Base-by-base conservation (phyloP, 2,888 invertebrate genomes). In the Scaptomyza parva region DNA sequence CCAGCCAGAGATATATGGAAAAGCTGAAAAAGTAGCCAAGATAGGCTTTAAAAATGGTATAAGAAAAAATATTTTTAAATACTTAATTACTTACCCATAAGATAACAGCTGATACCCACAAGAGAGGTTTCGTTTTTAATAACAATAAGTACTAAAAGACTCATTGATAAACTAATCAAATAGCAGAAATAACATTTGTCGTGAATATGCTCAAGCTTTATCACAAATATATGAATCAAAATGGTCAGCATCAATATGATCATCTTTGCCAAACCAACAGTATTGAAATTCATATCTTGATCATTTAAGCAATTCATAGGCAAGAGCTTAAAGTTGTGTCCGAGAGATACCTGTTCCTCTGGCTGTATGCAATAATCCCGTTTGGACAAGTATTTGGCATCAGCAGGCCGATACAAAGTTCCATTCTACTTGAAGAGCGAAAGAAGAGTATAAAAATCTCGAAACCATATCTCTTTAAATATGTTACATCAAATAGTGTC, bases 1-100 rank as follows among this genome's bases (percentile, higher is more conserved):
- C 96, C 83, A 96, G 93, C 96, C 96, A 96, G 90, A 96, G 95
- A 92, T 96, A 96, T 76, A 95, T 95, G 28, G 95, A 93, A 91
- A 96, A 93, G 89, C 96, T 95, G 64, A 94, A 94, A 91, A 94
- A 96, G 90, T 95, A 94, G 52, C 65, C 64, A 9, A 72, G 14
- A 40, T 63, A 76, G 33, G 79, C 88, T 87, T 30, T 8, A 62
- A 64, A 28, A 5, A 11, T n/a, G n/a, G 5, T 1, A 22, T 4
- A 0, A n/a, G 5, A 33, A 2, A 22, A 6, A 35, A 0, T 2
- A 1, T 2, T 30, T 45, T 14, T 8, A 8, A 4, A 33, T 5
- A 30, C n/a, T n/a, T 40, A 0, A n/a, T 3, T 7, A 44, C 37
- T 6, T 11, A 30, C 40, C 28, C 17, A 43, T 12, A 14, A 54